Base-by-base conservation (phyloP, 2,888 invertebrate genomes). In the Myathropa florea region DNA sequence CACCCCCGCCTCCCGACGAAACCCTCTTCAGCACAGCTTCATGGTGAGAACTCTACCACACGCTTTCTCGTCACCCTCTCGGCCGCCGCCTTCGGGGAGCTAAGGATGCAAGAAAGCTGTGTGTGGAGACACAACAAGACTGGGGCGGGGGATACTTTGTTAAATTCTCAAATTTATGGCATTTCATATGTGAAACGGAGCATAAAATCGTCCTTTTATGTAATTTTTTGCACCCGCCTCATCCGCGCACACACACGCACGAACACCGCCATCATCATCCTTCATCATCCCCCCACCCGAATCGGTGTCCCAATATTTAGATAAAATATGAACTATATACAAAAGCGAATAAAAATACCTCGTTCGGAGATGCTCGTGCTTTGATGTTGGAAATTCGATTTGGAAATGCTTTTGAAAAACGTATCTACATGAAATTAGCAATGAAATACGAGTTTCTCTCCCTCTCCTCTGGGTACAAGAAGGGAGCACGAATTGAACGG, bases 131-230 rank as follows among this genome's bases (percentile, higher is more conserved):
- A n/a, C n/a, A n/a, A n/a, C n/a, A n/a, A n/a, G 6, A 18, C 6
- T 4, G 4, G 39, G 39, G n/a, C n/a, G 71, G 53, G 33, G 63
- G 75, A 59, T 77, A 77, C 81, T 82, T 78, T 65, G 82, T 79
- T 86, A 86, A 83, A 86, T 86, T 86, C 79, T 61, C 75, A 86
- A 86, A 86, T 86, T 86, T 86, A 86, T 82, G 78, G 73, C 79
- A 76, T 86, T 83, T 83, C 86, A 61, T 71, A 83, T 83, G 83
- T 83, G 86, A 79, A 86, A 78, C 83, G 65, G 57, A 86, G 83
- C 86, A 79, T 78, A 67, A 86, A 86, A 86, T 86, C 83, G 83
- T 86, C 83, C 83, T 83, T 81, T 83, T 82, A 70, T 70, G 61
- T n/a, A 26, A 55, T 14, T 21, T 6, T 23, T 18, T 33, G 26